Evolutionary conservation across 2,797 vertebrate species (phyloP), one percentile per base, ranked within the genome.

Genomic region (Otus scops): DNA sequence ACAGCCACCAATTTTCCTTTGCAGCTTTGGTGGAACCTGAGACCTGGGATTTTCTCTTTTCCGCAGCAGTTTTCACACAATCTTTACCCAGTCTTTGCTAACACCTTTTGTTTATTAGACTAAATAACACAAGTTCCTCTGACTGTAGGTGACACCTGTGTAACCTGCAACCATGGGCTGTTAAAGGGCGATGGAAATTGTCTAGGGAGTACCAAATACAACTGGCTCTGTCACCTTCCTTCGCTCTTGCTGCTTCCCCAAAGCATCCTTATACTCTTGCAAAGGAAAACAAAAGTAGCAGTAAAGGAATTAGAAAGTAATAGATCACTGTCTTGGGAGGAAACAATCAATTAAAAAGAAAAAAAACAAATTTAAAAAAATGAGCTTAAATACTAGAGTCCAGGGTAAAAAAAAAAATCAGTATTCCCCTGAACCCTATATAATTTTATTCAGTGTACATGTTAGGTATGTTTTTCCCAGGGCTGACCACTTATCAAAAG

Each of bases 131-230:
- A 11, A 51, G 7, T 8, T 70, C 19, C 61, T 53, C 75, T 34
- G 85, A 21, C 45, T 65, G 54, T 3, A 26, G 73, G 73, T 59
- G 28, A 26, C 43, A 34, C 14, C 51, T 32, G n/a, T 3, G 1
- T 4, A 5, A 18, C 5, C 1, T 1, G 6, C 36, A 39, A 2
- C 17, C 12, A 8, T 2, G 23, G 1, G 4, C 41, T 39, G 36
- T 15, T 43, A 2, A n/a, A 24, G 71, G 51, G 56, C 54, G 17
- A 6, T 2, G 23, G 71, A 36, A 51, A 5, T 6, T 60, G 30
- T 7, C 36, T 21, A 22, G 34, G 61, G 21, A 81, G 19, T 1
- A 19, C 24, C 20, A 70, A 76, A 51, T 7, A 45, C 73, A 39
- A 13, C 24, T 0, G 3, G 20, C 27, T 56, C 64, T n/a, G 30